Evolutionary conservation across 2,113 vertebrate genomes (phyloP), one percentile per base, ranked within the genome.

Genomic region (Addax nasomaculatus): DNA sequence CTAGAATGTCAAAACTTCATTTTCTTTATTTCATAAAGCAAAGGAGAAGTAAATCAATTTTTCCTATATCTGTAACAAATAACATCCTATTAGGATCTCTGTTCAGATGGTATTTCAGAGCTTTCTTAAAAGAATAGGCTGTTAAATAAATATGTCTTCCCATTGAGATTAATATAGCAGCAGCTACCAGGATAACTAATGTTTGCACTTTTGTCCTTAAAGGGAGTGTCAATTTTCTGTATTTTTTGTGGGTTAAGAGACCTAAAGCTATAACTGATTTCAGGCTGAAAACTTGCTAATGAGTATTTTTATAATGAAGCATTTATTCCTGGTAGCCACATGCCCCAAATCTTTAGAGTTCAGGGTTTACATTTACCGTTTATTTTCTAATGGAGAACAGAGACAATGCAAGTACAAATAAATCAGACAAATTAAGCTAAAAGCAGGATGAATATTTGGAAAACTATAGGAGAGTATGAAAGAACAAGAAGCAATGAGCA

Each of bases 381-480:
- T 84, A 33, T 85, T 97, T 94, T 88, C 45, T 64, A 6, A 47
- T 67, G 7, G 73, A 73, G 39, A 95, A 84, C 29, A 57, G 53
- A 47, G 45, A 21, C 95, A 92, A 87, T 57, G 60, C 83, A 96
- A 96, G 73, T 27, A 60, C 79, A 88, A 17, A 87, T 62, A 93
- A 70, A 88, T 87, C 43, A 95, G 89, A 86, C 13, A 89, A 94
- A 36, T 29, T 36, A 29, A 60, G 29, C 27, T 89, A 60, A 95
- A 93, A 95, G 93, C 84, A 90, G n/a, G 47, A 8, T 21, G 43
- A 83, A 89, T 47, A 87, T 43, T 60, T 97, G 94, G 89, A 97
- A 97, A 98, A 80, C 83, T 89, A 55, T 49, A 96, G 39, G 57
- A 81, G 51, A 33, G 49, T 76, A 88, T 55, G 58, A 97, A 79